Conservation (phyloP, 2,113 vertebrate species). For the Myiagra hebetior region DNA sequence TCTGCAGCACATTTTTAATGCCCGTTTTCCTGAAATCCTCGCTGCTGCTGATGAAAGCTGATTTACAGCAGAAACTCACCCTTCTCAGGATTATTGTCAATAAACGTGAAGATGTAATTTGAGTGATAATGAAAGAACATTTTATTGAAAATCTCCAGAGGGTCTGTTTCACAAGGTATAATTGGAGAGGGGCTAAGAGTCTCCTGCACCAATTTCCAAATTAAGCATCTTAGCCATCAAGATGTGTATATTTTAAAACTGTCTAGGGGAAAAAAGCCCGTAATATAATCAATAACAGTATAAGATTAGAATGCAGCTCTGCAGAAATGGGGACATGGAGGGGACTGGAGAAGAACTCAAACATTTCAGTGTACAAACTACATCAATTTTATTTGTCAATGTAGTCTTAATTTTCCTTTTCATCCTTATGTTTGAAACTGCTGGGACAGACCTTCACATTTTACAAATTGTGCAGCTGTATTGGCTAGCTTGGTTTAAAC, state of each 20-base stretch:
- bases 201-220: conserved; percentile 46
- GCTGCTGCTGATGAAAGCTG: not conserved
- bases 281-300: conserved; percentile 40
- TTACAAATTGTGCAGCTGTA: not conserved
- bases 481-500: not conserved
- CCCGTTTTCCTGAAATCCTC: not conserved
- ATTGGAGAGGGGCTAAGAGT: conserved; percentile 37
- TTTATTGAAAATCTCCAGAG: conserved; percentile 54
- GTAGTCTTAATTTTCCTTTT: not conserved
- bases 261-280: not conserved
- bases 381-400: not conserved
- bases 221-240: conserved; percentile 31
- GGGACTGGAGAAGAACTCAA: not conserved
- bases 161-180: conserved; percentile 17
- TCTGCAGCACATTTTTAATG: not conserved
- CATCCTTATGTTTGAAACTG: not conserved
- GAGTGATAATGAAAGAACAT: conserved; percentile 62
- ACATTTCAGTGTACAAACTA: not conserved
- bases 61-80: not conserved
- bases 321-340: not conserved
- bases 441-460: not conserved
- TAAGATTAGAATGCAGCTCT: not conserved
- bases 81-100: conserved; percentile 13
- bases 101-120: conserved; percentile 40
- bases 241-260: conserved; percentile 7